Percentiles rank a stretch among this genome's conserved stretches.
Conservation (phyloP, 2,113 vertebrate genomes). For the Lates calcarifer region DNA sequence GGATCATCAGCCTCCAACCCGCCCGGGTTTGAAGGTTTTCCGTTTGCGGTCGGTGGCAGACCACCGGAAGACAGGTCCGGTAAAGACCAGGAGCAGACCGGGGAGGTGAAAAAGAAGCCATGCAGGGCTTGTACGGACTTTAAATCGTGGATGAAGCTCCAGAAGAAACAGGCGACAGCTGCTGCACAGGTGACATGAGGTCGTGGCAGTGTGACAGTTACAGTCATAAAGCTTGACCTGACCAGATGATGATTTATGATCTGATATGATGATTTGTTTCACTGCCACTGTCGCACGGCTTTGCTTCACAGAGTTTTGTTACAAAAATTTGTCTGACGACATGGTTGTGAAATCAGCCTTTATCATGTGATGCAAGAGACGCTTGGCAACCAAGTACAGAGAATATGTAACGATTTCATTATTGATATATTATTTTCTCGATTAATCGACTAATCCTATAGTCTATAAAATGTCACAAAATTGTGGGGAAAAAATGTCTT, state of each 20-base stretch:
- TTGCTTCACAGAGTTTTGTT: background rate
- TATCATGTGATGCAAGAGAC: background rate
- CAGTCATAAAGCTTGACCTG: background rate
- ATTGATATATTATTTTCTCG: background rate
- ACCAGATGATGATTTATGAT: background rate
- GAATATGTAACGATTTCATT: background rate
- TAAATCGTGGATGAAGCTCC: slow-evolving; percentile 92
- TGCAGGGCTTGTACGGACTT: slow-evolving; percentile 95
- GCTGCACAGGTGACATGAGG: slow-evolving; percentile 70
- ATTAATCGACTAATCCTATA: background rate
- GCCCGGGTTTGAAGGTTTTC: slow-evolving; percentile 75
- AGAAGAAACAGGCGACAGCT: slow-evolving; percentile 83
- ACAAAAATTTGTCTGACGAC: background rate
- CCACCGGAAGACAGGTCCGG: slow-evolving; percentile 61
- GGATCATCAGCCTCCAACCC: background rate
- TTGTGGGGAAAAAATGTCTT: no score
- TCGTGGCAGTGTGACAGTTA: background rate
- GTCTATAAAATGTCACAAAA: background rate
- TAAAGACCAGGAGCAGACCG: slow-evolving; percentile 62
- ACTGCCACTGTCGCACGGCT: no score
- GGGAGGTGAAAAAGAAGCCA: slow-evolving; percentile 84
- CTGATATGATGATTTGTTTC: background rate
- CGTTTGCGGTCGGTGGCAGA: slow-evolving; percentile 54
- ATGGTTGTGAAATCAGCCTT: background rate
- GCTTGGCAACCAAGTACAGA: background rate